Base-by-base conservation (phyloP, 2,888 invertebrate genomes). In the Cenopis cana region DNA sequence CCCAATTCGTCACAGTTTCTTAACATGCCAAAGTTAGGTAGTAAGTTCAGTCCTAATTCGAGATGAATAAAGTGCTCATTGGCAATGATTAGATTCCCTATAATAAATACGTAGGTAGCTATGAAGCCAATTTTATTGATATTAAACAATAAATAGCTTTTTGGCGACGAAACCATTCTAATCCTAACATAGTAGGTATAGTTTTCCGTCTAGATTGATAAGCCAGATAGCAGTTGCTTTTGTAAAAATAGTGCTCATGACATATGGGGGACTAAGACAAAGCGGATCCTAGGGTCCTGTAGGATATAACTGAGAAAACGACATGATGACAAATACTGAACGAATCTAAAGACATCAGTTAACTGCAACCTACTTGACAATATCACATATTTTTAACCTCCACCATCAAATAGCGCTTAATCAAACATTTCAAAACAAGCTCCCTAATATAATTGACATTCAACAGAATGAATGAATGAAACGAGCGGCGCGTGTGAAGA, bases 401-500 rank as follows among this genome's bases (percentile, higher is more conserved):
- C 38, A n/a, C n/a, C 64, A 52, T 64, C n/a, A 54, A 52, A 46
- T 46, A 46, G 36, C 46, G n/a, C 24, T 60, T 54, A 65, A 70
- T 70, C 70, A 70, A 70, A 70, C 54, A 66, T 60, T 65, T 66
- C 59, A 70, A 70, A 70, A 70, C 70, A 70, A 66, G 65, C 65
- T 49, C 17, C 50, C 67, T 62, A 65, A 65, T 60, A 66, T 54
- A 64, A 69, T 69, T 57, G 56, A 69, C 57, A 59, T 60, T 66
- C 70, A 66, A 60, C 46, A 18, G 65, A 69, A 59, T 49, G 65
- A 65, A 24, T 57, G 69, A 59, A 54, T 59, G 56, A 41, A 55
- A 41, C 55, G 61, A 62, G 62, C 71, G 71, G 71, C 56, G 41
- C 72, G 72, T 72, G 72, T 72, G 68, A 72, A 72, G 72, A 61